Evolutionary conservation across 1,140 invertebrate species (phyloP).

Genomic region (Diprion similis): DNA sequence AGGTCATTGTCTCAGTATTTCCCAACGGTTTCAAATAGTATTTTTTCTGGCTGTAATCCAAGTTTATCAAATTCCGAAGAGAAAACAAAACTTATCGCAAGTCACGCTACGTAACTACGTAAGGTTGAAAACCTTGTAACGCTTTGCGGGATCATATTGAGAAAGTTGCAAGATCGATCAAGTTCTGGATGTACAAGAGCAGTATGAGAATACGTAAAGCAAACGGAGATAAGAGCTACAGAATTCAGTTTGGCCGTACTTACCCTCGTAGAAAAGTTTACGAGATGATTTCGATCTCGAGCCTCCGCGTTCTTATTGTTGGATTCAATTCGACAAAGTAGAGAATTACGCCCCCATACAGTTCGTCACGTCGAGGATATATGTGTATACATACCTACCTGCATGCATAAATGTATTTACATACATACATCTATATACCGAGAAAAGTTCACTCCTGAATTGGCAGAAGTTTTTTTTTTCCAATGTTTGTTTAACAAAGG

Average conservation of each 20-base stretch:
- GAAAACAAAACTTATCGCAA: background rate
- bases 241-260: background rate
- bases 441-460: too few relatives aligned
- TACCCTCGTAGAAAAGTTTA: slow-evolving; percentile 1
- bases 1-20: too few relatives aligned
- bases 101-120: background rate
- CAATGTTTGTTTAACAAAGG: background rate
- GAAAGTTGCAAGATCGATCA: background rate
- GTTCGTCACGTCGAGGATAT: background rate
- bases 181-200: background rate
- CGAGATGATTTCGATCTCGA: background rate
- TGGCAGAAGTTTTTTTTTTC: too few relatives aligned
- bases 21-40: too few relatives aligned
- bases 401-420: background rate
- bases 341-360: background rate
- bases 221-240: background rate
- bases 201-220: background rate
- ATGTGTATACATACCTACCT: too few relatives aligned
- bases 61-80: too few relatives aligned
- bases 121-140: background rate
- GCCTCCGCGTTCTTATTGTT: background rate
- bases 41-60: too few relatives aligned
- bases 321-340: background rate
- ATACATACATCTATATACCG: background rate
- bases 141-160: background rate